Base-by-base conservation (phyloP, 2,113 vertebrate species). In the Anolis sagrei region DNA sequence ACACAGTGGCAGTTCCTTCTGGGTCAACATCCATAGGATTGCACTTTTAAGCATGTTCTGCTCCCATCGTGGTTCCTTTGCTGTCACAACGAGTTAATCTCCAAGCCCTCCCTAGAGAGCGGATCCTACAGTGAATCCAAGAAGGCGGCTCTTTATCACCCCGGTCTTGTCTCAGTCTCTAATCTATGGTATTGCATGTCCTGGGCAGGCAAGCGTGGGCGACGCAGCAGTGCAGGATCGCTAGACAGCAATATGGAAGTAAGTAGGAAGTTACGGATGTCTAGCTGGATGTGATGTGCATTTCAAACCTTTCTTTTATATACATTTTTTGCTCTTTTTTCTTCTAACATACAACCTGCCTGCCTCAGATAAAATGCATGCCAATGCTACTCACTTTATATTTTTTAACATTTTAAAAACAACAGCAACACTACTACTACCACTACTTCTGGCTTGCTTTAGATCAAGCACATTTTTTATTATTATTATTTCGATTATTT, bases 231-330 rank as follows among this genome's bases (percentile, higher is more conserved):
- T 98, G 98, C 98, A 96, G 98, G 98, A 99, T 99, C 98, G 95
- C 98, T 99, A 99, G 98, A 99, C 98, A 99, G 98, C 98, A 99
- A 98, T 98, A 98, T 99, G 97, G 98, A 99, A 98, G 98, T 99
- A 99, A 99, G 98, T 99, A 97, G 97, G 97, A 97, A 94, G 95
- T 93, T 88, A 91, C 95, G 91, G 95, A 93, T 96, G 95, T 97
- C 92, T 94, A 94, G 97, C 96, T 95, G 96, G 96, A 97, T 97
- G 97, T 93, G 95, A 98, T 96, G 97, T 97, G 96, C 98, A 91
- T 94, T 96, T 95, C 96, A 94, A 94, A 95, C 89, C 91, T 96
- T 94, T 87, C 85, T 95, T 95, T 93, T 92, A 89, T 90, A 87
- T 91, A 95, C 93, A 89, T 95, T 95, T 93, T 95, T 94, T 89